Percentiles rank a stretch among this genome's conserved stretches.
These are phyloP conservation scores for Tetragonisca angustula DNA, from an alignment of 2,888 invertebrate species.

Conservation along the genomic window DNA sequence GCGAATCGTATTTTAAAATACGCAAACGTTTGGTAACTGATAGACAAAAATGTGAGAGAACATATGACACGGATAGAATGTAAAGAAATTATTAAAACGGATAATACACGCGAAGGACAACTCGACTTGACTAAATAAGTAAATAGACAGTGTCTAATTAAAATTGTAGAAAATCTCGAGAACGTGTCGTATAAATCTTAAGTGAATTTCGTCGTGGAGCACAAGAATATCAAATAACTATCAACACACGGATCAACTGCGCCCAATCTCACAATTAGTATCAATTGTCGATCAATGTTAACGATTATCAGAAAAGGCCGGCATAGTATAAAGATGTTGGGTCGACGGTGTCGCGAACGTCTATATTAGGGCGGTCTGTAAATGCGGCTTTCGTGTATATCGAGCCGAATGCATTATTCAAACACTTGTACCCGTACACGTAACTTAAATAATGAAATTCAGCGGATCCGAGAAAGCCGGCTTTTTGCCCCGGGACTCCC, in stretches of 20 bases:
- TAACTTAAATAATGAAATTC: constrained; percentile 62
- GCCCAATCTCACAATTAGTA: too few relatives aligned
- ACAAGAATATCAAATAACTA: background rate
- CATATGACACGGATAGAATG: too few relatives aligned
- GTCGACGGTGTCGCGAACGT: constrained; percentile 24
- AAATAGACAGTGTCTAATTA: background rate
- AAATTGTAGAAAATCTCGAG: background rate
- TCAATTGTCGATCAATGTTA: background rate
- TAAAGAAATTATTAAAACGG: too few relatives aligned
- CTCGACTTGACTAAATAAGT: too few relatives aligned
- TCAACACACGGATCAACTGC: background rate
- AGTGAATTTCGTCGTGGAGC: background rate
- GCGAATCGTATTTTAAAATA: too few relatives aligned
- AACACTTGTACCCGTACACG: constrained; percentile 56
- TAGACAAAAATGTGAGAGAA: too few relatives aligned
- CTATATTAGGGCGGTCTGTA: constrained; percentile 45
- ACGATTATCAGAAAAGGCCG: background rate
- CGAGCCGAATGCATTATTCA: constrained; percentile 58
- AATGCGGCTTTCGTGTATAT: constrained; percentile 49
- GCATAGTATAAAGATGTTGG: constrained; percentile 17
- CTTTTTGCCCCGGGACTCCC: constrained; percentile 43
- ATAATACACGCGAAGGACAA: too few relatives aligned
- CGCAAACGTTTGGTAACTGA: too few relatives aligned
- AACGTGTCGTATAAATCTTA: background rate
- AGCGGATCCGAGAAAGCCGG: constrained; percentile 48